phyloP scores from a whole-genome alignment of 2,888 invertebrate genomes.

The Crioceris asparagi region DNA sequence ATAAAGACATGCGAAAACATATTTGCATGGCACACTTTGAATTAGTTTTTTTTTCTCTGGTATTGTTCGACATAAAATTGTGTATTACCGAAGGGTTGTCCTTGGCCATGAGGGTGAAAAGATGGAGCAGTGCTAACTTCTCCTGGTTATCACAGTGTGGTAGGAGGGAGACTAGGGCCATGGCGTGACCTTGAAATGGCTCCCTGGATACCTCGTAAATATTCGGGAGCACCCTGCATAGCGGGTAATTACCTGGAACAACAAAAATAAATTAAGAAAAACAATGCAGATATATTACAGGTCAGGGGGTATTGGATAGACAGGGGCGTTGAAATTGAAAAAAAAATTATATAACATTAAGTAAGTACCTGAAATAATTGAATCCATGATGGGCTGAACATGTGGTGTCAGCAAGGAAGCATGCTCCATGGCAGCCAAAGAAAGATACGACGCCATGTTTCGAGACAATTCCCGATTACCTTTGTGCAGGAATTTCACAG shows the following conservation, averaged over 20 bases:
- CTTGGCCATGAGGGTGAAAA: slow-evolving; percentile 74
- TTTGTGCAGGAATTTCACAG: slow-evolving; percentile 83
- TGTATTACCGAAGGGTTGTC: slow-evolving; percentile 66
- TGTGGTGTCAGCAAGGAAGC: slow-evolving; percentile 76
- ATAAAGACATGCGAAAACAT: no score
- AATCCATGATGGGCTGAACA: slow-evolving; percentile 82
- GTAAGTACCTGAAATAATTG: slow-evolving; percentile 66
- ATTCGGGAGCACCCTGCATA: slow-evolving; percentile 81
- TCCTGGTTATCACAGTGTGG: slow-evolving; percentile 79
- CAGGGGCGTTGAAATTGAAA: no score
- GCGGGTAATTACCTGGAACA: slow-evolving; percentile 69
- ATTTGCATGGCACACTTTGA: no score
- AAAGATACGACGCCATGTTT: slow-evolving; percentile 85
- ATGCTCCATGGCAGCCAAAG: slow-evolving; percentile 85
- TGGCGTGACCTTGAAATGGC: slow-evolving; percentile 74
- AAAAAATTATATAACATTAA: background rate
- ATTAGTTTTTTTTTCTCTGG: no score
- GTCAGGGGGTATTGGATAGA: no score
- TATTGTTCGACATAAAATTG: no score
- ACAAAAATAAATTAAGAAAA: slow-evolving; percentile 6
- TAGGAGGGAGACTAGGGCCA: slow-evolving; percentile 68
- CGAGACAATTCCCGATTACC: slow-evolving; percentile 82
- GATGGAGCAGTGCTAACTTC: slow-evolving; percentile 69
- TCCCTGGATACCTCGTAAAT: slow-evolving; percentile 82
- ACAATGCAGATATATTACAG: background rate